phyloP scores from a whole-genome alignment of 2,113 vertebrate species.

The Pituophis catenifer region DNA sequence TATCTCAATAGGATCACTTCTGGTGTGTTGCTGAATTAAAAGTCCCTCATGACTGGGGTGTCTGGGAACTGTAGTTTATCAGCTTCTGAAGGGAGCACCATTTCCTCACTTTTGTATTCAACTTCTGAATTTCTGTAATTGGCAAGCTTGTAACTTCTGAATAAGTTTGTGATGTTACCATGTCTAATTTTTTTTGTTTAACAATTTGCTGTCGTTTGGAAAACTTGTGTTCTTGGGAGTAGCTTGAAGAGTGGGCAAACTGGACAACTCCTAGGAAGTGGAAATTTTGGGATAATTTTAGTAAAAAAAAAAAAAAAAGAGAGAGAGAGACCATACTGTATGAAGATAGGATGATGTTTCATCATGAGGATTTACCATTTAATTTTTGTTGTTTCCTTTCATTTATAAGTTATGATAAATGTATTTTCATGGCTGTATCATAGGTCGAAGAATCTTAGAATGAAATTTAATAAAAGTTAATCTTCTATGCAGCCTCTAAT shows the following conservation, averaged over 20 bases:
- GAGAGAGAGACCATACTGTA: background rate
- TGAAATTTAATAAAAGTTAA: background rate
- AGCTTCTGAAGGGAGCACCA: background rate
- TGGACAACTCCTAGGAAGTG: background rate
- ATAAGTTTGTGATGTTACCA: background rate
- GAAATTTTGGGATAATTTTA: background rate
- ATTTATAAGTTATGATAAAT: background rate
- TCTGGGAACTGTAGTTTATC: background rate
- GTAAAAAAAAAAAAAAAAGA: background rate
- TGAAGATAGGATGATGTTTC: background rate
- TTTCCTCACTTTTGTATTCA: background rate
- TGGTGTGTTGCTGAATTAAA: background rate
- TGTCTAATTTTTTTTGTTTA: background rate
- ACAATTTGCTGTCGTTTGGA: background rate
- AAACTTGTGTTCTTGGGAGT: background rate
- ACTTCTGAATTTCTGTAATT: background rate
- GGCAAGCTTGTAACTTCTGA: background rate
- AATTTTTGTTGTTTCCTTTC: background rate
- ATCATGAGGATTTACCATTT: background rate
- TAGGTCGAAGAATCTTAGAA: background rate
- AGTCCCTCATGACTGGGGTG: background rate
- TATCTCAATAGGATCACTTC: background rate
- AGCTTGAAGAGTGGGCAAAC: background rate
- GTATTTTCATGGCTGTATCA: background rate
- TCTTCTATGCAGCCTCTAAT: background rate